A percentile compares a stretch with the other conserved stretches of the same genome.
phyloP scores from a whole-genome alignment of 2,113 vertebrate species.

The Vimba vimba region DNA sequence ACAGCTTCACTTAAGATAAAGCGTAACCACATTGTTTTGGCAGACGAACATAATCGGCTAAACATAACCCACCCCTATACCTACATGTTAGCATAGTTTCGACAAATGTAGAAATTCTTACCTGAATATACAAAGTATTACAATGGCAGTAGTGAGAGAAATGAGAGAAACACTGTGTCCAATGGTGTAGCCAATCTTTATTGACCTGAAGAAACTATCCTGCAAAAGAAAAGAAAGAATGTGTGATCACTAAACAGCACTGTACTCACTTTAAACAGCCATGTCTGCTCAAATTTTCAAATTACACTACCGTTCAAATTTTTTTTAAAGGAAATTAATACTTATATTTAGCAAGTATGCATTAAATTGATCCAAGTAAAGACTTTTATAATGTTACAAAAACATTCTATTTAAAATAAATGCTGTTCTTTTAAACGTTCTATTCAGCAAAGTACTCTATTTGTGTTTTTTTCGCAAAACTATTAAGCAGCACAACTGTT shows the following conservation, averaged over 20 bases:
- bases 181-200: slow-evolving; percentile 91
- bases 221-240: slow-evolving; percentile 54
- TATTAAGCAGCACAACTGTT: neutral
- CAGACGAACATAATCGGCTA: no score
- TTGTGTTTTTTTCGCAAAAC: neutral
- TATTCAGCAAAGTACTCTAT: neutral
- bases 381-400: no score
- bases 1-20: slow-evolving; percentile 10
- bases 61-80: neutral
- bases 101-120: slow-evolving; percentile 63
- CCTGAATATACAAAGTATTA: slow-evolving; percentile 92
- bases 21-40: no score
- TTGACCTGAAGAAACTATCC: slow-evolving; percentile 80
- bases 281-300: neutral
- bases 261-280: neutral
- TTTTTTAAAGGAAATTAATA: neutral
- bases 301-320: neutral
- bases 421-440: neutral
- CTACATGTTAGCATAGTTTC: neutral
- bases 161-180: slow-evolving; percentile 90
- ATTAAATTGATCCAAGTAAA: no score
- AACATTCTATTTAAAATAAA: neutral
- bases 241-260: neutral
- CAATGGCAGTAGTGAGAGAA: slow-evolving; percentile 83
- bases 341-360: neutral